phyloP scores from a whole-genome alignment of 2,113 vertebrate species.

The Podiceps cristatus region DNA sequence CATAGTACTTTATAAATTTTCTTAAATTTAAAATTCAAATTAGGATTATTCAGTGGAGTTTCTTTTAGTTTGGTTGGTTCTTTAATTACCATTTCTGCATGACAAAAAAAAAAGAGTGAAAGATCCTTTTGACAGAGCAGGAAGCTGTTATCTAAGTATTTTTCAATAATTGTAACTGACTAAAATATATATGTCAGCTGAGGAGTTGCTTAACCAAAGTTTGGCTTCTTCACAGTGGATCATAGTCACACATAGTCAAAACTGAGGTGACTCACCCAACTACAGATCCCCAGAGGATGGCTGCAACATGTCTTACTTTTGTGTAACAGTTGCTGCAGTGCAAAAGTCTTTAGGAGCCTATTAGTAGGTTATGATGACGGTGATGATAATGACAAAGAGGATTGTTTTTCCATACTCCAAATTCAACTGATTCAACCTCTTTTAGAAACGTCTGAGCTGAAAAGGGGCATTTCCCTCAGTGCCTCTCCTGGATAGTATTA shows the following conservation, averaged over 20 bases:
- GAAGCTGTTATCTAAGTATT: neutral
- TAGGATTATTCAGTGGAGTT: neutral
- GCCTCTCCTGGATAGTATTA: accelerated
- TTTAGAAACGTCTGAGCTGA: neutral
- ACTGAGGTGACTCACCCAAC: no score
- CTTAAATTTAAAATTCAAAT: neutral
- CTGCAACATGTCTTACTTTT: neutral
- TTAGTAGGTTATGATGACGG: neutral
- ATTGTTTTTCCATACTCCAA: neutral
- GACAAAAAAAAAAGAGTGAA: neutral
- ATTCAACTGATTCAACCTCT: neutral
- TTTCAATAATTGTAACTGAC: neutral
- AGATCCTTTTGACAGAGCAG: neutral
- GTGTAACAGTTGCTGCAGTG: accelerated
- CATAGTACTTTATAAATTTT: neutral
- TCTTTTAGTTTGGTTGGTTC: neutral
- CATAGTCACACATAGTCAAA: neutral
- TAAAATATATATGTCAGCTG: neutral
- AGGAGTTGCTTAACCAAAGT: neutral
- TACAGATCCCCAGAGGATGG: neutral
- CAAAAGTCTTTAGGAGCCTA: neutral
- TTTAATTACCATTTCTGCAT: neutral
- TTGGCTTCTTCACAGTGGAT: neutral
- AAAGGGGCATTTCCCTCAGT: neutral
- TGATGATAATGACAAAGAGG: neutral